Evolutionary conservation across 2,888 invertebrate genomes (phyloP).

Genomic region (Tethea ocularis): DNA sequence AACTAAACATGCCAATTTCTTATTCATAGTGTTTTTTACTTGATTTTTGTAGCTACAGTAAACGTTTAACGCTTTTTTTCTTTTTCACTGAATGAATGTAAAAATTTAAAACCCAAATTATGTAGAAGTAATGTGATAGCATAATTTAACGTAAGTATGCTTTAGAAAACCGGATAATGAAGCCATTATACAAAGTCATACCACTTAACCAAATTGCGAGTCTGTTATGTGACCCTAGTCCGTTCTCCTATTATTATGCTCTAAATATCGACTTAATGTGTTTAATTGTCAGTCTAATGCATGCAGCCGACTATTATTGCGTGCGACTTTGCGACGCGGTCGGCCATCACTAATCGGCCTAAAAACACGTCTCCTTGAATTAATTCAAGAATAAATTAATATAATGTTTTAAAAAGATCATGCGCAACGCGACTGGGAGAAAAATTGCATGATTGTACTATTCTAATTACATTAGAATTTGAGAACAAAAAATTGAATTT

Average conservation of each 20-base stretch:
- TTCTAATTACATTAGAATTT: not conserved
- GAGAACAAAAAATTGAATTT: not conserved
- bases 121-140: not conserved
- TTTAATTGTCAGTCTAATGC: slow-evolving; percentile 33
- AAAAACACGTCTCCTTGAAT: slow-evolving; percentile 31
- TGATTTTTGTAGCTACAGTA: not conserved
- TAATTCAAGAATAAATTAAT: not conserved
- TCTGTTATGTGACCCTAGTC: slow-evolving; percentile 24
- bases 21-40: too few species aligned
- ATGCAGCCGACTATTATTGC: slow-evolving; percentile 30
- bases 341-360: slow-evolving; percentile 26
- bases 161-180: slow-evolving; percentile 3
- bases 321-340: slow-evolving; percentile 20
- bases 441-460: not conserved
- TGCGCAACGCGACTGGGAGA: not conserved
- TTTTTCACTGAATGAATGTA: not conserved
- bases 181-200: slow-evolving; percentile 4
- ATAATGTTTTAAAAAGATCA: not conserved
- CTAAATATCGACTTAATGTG: slow-evolving; percentile 44
- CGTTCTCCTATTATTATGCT: slow-evolving; percentile 37
- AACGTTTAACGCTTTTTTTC: not conserved
- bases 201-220: slow-evolving; percentile 10
- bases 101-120: not conserved
- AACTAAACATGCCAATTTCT: too few species aligned
- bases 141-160: not conserved